These are phyloP conservation scores for Fragum fragum DNA, from an alignment of 2,888 invertebrate genomes.

Conservation along the genomic window DNA sequence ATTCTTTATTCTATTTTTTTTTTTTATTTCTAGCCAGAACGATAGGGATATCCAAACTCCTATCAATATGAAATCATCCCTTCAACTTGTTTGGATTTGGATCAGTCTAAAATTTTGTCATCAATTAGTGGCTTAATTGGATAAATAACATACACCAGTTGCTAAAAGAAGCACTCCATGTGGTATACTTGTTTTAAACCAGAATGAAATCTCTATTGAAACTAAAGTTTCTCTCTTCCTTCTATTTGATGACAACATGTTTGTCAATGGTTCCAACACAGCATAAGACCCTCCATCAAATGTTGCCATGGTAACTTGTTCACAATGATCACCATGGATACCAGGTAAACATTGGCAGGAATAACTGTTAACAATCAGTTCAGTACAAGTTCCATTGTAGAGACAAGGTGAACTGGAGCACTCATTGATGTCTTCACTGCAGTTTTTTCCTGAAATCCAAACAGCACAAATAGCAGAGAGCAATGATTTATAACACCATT, in stretches of 20 bases:
- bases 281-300: constrained; percentile 76
- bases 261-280: constrained; percentile 57
- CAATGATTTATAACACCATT: no score
- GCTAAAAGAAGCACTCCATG: constrained; percentile 77
- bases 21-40: no score
- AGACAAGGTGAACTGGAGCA: constrained; percentile 92
- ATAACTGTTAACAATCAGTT: constrained; percentile 91
- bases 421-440: constrained; percentile 70
- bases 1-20: no score
- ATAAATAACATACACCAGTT: constrained; percentile 73
- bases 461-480: no score
- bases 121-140: no score
- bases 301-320: constrained; percentile 76
- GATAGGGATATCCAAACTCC: no score
- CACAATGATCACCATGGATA: constrained; percentile 76
- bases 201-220: constrained; percentile 62
- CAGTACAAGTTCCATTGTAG: constrained; percentile 96
- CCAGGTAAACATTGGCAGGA: constrained; percentile 79
- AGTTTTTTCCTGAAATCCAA: constrained; percentile 64
- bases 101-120: no score
- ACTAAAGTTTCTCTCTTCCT: constrained; percentile 28
- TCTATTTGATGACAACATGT: constrained; percentile 17
- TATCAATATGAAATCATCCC: no score
- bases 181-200: constrained; percentile 75
- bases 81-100: no score